Evolutionary conservation across 2,113 vertebrate species (phyloP).

Genomic region (Odocoileus hemionus): DNA sequence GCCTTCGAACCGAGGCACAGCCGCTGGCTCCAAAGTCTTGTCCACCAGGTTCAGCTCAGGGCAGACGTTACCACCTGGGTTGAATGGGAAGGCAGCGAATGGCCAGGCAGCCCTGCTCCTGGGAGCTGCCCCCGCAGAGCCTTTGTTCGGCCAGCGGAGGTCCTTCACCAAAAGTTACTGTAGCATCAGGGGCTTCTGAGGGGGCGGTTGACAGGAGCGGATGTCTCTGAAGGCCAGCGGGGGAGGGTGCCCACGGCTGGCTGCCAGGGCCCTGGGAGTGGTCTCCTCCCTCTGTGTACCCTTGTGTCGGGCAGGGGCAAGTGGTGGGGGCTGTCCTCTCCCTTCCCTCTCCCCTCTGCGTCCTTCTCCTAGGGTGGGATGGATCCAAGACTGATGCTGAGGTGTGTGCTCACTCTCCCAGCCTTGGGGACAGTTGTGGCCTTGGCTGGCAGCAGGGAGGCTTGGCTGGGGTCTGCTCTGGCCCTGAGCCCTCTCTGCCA

Average conservation of each 20-base stretch:
- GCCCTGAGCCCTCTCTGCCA: not conserved
- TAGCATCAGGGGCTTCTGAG: not conserved
- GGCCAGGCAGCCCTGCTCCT: not conserved
- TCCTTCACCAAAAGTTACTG: conserved; percentile 58
- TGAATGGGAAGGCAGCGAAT: not conserved
- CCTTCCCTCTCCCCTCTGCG: not conserved
- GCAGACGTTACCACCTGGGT: not conserved
- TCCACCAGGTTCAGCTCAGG: not conserved
- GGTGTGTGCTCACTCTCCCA: not conserved
- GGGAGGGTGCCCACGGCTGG: conserved; percentile 33
- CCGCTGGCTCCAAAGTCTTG: not conserved
- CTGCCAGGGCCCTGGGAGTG: not conserved
- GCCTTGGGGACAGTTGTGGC: conserved; percentile 25
- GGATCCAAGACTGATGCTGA: not conserved
- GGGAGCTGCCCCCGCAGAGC: not conserved
- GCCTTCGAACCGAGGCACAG: not conserved
- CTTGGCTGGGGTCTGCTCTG: not conserved
- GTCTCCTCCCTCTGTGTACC: not conserved
- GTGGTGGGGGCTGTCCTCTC: not conserved
- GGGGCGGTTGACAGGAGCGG: not conserved
- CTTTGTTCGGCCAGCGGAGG: conserved; percentile 2
- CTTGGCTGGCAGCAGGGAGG: not conserved
- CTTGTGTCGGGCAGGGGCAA: not conserved
- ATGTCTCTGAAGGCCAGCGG: conserved; percentile 60
- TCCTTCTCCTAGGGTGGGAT: not conserved